Percentiles rank a stretch among this genome's conserved stretches.
phyloP scores from a whole-genome alignment of 2,888 invertebrate species.

The Drosophila phalerata region DNA sequence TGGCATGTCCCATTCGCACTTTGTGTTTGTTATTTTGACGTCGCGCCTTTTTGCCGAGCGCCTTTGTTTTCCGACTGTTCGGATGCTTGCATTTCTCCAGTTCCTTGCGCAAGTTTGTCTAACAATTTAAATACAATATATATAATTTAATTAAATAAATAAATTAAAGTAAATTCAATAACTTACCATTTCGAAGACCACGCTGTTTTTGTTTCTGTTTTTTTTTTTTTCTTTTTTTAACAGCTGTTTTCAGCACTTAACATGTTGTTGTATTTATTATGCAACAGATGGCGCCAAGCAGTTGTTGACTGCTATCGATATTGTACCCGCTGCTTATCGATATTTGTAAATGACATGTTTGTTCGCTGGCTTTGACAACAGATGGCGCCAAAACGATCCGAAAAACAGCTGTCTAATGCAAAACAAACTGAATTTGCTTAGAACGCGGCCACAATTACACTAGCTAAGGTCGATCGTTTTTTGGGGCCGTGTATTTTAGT shows the following conservation, averaged over 20 bases:
- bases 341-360: neutral
- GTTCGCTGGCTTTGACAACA: slow-evolving; percentile 1
- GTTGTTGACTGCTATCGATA: neutral
- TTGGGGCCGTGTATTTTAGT: slow-evolving; percentile 28
- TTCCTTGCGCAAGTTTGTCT: slow-evolving; percentile 86
- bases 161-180: neutral
- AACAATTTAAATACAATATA: neutral
- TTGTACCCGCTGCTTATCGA: neutral
- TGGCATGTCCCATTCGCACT: slow-evolving; percentile 87
- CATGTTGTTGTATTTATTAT: neutral
- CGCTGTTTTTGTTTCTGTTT: slow-evolving; percentile 51
- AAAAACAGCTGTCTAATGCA: slow-evolving; percentile 59
- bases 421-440: slow-evolving; percentile 51
- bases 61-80: slow-evolving; percentile 93
- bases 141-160: neutral
- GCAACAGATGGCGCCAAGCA: slow-evolving; percentile 10
- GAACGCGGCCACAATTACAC: slow-evolving; percentile 42
- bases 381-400: slow-evolving; percentile 47
- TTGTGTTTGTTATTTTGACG: slow-evolving; percentile 86
- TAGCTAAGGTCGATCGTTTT: slow-evolving; percentile 59
- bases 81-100: slow-evolving; percentile 91
- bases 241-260: neutral
- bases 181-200: slow-evolving; percentile 54
- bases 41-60: slow-evolving; percentile 90
- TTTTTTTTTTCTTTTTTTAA: neutral